Conservation (phyloP, 2,888 invertebrate genomes). For the Gnatocerus cornutus region DNA sequence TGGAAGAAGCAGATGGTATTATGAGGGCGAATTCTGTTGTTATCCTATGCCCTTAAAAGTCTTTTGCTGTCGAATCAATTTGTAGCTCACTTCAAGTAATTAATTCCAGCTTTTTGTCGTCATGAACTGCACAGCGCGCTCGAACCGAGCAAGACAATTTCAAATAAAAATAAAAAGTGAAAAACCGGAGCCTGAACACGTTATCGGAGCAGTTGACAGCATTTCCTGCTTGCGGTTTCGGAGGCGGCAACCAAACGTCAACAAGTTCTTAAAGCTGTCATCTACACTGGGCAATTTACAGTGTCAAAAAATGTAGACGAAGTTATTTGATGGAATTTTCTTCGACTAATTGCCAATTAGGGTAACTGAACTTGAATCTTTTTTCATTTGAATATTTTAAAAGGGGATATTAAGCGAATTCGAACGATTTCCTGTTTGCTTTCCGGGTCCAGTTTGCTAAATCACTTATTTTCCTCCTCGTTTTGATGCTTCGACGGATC, state of each 20-base stretch:
- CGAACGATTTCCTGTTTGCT: conserved; percentile 45
- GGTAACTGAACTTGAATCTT: conserved; percentile 7
- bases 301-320: conserved; percentile 27
- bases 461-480: conserved; percentile 45
- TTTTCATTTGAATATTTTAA: conserved; percentile 27
- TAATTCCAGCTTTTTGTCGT: conserved; percentile 26
- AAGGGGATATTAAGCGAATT: conserved; percentile 31
- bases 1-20: conserved; percentile 38
- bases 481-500: conserved; percentile 39
- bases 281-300: conserved; percentile 59
- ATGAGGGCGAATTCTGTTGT: conserved; percentile 38
- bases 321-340: conserved; percentile 32
- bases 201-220: conserved; percentile 58
- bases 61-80: conserved; percentile 40
- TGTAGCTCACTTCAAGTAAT: conserved; percentile 43
- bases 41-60: conserved; percentile 36
- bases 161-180: conserved; percentile 27
- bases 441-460: conserved; percentile 47
- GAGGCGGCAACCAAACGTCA: conserved; percentile 57
- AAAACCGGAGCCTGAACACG: conserved; percentile 52
- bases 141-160: not conserved
- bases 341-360: conserved; percentile 18
- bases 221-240: conserved; percentile 57
- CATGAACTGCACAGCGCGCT: conserved; percentile 4
- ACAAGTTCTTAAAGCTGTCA: conserved; percentile 62